Conservation (phyloP, 2,888 invertebrate species). For the Nematopogon swammerdamellus region DNA sequence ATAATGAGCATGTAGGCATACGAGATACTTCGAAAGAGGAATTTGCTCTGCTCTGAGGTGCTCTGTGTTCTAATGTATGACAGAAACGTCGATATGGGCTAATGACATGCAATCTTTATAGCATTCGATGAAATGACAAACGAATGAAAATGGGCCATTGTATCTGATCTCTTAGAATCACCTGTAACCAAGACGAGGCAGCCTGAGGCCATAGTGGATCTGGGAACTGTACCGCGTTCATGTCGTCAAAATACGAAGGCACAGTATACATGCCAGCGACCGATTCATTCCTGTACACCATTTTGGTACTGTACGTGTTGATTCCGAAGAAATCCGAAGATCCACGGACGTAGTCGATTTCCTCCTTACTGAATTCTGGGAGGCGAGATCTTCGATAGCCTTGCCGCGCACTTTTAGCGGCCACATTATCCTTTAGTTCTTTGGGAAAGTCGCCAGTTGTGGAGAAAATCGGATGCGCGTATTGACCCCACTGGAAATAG, state of each 20-base stretch:
- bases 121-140: too few species aligned
- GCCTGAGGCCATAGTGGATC: slow-evolving; percentile 26
- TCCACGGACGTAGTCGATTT: slow-evolving; percentile 56
- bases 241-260: slow-evolving; percentile 30
- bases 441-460: slow-evolving; percentile 59
- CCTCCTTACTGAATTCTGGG: slow-evolving; percentile 50
- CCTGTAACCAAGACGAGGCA: slow-evolving; percentile 22
- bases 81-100: too few species aligned
- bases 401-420: slow-evolving; percentile 51
- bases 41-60: too few species aligned
- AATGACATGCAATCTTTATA: too few species aligned
- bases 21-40: too few species aligned
- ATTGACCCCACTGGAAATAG: slow-evolving; percentile 36
- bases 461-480: slow-evolving; percentile 56
- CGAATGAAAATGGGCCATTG: too few species aligned
- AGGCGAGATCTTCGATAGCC: slow-evolving; percentile 55
- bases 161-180: too few species aligned
- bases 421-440: slow-evolving; percentile 53
- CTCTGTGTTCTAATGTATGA: too few species aligned
- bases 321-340: slow-evolving; percentile 67
- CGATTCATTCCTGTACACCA: slow-evolving; percentile 33
- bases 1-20: too few species aligned
- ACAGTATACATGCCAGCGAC: slow-evolving; percentile 29
- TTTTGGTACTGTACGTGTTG: slow-evolving; percentile 58
- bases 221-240: slow-evolving; percentile 13